Conservation (phyloP, 2,797 vertebrate genomes). For the Pseudotriccus pelzelni region DNA sequence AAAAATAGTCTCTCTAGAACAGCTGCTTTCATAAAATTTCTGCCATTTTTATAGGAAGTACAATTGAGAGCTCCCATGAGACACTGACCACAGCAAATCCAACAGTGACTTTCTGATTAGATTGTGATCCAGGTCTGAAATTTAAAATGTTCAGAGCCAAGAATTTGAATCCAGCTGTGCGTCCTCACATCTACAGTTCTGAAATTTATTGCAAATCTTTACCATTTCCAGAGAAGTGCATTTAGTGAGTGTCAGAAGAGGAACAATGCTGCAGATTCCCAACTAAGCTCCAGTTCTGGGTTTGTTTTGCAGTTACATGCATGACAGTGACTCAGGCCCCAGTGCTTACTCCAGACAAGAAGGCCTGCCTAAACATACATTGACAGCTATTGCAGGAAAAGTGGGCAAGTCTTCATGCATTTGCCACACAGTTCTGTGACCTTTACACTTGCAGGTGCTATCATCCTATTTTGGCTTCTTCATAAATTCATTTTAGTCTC, state of each 20-base stretch:
- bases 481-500: not conserved
- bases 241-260: not conserved
- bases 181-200: not conserved
- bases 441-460: not conserved
- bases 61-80: not conserved
- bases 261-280: not conserved
- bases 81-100: not conserved
- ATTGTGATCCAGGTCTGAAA: not conserved
- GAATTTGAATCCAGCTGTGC: not conserved
- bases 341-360: not conserved
- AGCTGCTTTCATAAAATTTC: not conserved
- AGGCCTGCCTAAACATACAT: not conserved
- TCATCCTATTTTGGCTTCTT: not conserved
- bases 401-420: accelerated
- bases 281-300: not conserved
- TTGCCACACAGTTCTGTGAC: not conserved
- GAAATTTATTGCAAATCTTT: not conserved
- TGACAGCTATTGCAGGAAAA: not conserved
- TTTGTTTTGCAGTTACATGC: not conserved
- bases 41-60: not conserved
- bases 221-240: not conserved
- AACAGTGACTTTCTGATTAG: not conserved
- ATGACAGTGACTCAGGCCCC: not conserved
- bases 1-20: not conserved
- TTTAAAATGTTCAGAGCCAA: not conserved